Evolutionary conservation across 2,113 vertebrate genomes (phyloP).

Genomic region (Drymodes brunneopygia): DNA sequence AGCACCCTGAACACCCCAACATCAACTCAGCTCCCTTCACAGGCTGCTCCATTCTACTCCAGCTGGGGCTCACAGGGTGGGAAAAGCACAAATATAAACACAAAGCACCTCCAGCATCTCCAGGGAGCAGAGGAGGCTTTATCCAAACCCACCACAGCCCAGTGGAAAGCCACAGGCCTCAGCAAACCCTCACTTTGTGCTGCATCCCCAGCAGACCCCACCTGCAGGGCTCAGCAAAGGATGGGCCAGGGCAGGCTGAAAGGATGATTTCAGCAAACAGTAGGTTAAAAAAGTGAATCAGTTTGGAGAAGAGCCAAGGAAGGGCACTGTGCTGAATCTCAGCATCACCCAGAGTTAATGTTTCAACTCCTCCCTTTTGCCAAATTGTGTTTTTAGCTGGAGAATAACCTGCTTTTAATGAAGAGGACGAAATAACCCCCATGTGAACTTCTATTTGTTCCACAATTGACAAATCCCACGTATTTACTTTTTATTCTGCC

Average conservation of each 20-base stretch:
- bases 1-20: not conserved
- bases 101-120: not conserved
- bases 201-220: not conserved
- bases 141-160: not conserved
- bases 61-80: not conserved
- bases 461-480: not conserved
- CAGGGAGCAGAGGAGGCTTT: not conserved
- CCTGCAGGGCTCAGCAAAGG: not conserved
- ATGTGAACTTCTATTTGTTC: not conserved
- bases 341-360: not conserved
- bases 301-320: not conserved
- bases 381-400: not conserved
- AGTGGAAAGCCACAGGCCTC: not conserved
- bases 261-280: not conserved
- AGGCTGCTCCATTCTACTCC: not conserved
- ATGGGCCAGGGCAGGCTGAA: not conserved
- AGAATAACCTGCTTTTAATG: not conserved
- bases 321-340: not conserved
- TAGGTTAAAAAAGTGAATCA: not conserved
- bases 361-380: not conserved
- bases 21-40: rapidly evolving
- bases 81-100: not conserved
- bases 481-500: not conserved
- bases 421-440: not conserved
- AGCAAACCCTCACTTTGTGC: not conserved